phyloP scores from a whole-genome alignment of 2,888 invertebrate genomes.

The Apamea monoglypha region DNA sequence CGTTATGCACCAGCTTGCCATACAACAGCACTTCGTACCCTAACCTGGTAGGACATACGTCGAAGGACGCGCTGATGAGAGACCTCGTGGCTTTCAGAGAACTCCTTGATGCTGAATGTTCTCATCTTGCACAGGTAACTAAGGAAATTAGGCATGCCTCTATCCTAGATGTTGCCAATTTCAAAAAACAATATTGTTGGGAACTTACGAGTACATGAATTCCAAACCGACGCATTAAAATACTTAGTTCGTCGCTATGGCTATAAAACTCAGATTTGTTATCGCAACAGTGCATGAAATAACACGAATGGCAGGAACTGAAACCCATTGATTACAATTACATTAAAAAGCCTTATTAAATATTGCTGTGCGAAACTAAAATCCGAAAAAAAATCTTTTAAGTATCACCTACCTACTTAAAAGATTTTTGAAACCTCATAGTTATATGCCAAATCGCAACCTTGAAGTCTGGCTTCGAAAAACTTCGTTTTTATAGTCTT shows the following conservation, averaged over 20 bases:
- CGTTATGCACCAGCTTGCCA: slow-evolving; percentile 93
- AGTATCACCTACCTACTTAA: not conserved
- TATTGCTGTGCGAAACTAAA: not conserved
- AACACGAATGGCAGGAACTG: slow-evolving; percentile 46
- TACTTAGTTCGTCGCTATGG: not conserved
- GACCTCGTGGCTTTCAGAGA: slow-evolving; percentile 96
- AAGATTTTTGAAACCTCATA: not conserved
- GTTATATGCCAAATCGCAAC: not conserved
- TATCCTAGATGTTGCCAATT: not conserved
- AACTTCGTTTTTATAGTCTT: not conserved
- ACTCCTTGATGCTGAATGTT: slow-evolving; percentile 97
- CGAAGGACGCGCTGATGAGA: slow-evolving; percentile 91
- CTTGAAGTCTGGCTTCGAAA: not conserved
- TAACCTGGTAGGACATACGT: slow-evolving; percentile 93
- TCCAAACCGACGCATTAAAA: not conserved
- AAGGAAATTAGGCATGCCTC: not conserved
- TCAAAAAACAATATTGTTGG: not conserved
- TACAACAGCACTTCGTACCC: slow-evolving; percentile 96
- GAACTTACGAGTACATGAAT: not conserved
- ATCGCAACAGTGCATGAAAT: slow-evolving; percentile 45
- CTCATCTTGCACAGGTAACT: slow-evolving; percentile 93
- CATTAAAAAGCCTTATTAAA: slow-evolving; percentile 18
- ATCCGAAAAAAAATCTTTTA: too few relatives aligned
- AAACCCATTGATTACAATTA: slow-evolving; percentile 49
- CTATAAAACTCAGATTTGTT: slow-evolving; percentile 26